Evolutionary conservation across 2,888 invertebrate genomes (phyloP), one percentile per base, ranked within the genome.

Genomic region (Athalia rosae): DNA sequence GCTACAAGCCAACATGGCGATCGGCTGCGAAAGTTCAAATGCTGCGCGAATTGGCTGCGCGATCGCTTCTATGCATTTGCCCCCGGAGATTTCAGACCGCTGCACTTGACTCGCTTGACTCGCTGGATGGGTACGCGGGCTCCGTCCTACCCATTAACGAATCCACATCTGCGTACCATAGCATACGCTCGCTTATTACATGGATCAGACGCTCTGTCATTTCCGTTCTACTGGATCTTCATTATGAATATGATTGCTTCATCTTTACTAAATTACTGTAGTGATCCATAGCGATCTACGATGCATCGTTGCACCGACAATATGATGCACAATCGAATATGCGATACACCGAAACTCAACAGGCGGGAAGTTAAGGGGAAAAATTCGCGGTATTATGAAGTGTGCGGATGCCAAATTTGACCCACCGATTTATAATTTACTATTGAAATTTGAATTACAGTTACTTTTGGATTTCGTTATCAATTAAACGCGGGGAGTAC

Each of bases 1-100:
- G 74, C 71, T 90, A 90, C 90, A 90, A 86, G 89, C 88, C 89
- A 90, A 91, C 88, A 89, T 88, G 88, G 87, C 82, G 85, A 86
- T 84, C 83, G 84, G 85, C 84, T 84, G 79, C 82, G 80, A 83
- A 82, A 83, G 86, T 87, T 87, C 85, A 85, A 87, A 87, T 83
- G 85, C 84, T 87, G 87, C 87, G 87, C 86, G 83, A 80, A 77
- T 77, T 80, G 28, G 58, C 81, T 86, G 86, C 87, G 87, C 87
- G 83, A 67, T 79, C 76, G 76, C 45, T 62, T 69, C 61, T 9
- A 74, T 71, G 71, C 71, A 58, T 71, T 71, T 71, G 71, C 58
- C 71, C 71, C 71, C 71, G 58, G 50, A 53, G 41, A 41, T 50
- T 67, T 67, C 67, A 50, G 50, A 67, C 9, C 53, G 53, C 67